Percentiles rank a stretch among this genome's conserved stretches.
Evolutionary conservation across 2,113 vertebrate species (phyloP).

Genomic region (Campylomormyrus tamandua): DNA sequence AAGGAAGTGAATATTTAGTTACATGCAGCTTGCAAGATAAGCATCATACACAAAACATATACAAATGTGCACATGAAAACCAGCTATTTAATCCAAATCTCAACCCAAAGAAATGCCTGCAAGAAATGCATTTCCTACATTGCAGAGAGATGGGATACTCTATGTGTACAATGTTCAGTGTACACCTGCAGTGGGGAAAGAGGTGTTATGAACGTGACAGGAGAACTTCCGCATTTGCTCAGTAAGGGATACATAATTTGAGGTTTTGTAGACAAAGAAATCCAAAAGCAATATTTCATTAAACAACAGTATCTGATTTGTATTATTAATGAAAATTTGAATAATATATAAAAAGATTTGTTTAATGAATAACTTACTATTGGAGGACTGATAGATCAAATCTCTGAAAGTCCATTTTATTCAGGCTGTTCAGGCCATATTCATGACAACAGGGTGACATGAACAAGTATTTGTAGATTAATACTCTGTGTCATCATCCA

Average conservation of each 20-base stretch:
- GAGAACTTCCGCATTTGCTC: not conserved
- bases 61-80: not conserved
- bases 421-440: not conserved
- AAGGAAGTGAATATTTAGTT: not conserved
- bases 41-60: not conserved
- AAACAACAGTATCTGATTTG: not conserved
- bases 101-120: not conserved
- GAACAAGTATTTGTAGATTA: not conserved
- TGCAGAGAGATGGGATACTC: not conserved
- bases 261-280: not conserved
- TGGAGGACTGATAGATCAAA: not conserved
- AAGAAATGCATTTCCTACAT: not conserved
- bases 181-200: not conserved
- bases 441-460: not conserved
- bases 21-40: not conserved
- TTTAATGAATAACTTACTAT: not conserved
- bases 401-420: not conserved
- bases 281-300: not conserved
- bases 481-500: not conserved
- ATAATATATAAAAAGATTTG: not conserved
- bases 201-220: not conserved
- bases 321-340: not conserved
- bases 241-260: not conserved
- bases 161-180: not conserved
- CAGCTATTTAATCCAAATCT: not conserved